phyloP scores from a whole-genome alignment of 1,140 invertebrate genomes.

The Drosophila athabasca region DNA sequence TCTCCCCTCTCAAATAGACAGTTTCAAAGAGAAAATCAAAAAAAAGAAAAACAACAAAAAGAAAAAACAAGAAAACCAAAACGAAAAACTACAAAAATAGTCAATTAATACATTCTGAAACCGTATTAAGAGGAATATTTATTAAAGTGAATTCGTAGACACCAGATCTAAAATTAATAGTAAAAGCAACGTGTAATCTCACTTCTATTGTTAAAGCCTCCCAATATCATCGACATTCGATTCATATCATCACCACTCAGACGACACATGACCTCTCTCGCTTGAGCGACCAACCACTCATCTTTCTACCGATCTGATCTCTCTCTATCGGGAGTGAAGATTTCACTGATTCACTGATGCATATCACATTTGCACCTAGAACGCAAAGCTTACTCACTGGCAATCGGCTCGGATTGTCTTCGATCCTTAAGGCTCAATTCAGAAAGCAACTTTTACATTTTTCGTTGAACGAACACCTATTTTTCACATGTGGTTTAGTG shows the following conservation, averaged over 20 bases:
- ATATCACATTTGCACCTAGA: constrained; percentile 1
- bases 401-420: constrained; percentile 3
- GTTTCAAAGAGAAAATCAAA: too few relatives aligned
- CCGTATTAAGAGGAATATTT: constrained; percentile 4
- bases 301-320: too few relatives aligned
- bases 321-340: too few relatives aligned
- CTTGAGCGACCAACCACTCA: background rate
- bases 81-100: background rate
- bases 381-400: constrained; percentile 12
- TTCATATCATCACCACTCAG: constrained; percentile 64
- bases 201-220: background rate
- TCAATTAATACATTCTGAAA: constrained; percentile 4
- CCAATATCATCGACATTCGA: constrained; percentile 47
- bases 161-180: too few relatives aligned
- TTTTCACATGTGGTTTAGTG: constrained; percentile 1
- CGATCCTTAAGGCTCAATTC: background rate
- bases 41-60: too few relatives aligned
- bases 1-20: too few relatives aligned
- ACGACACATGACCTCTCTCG: constrained; percentile 1
- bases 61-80: too few relatives aligned
- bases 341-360: background rate
- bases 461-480: constrained; percentile 10
- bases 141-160: constrained; percentile 8
- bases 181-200: too few relatives aligned
- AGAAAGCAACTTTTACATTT: constrained; percentile 16